phyloP scores from a whole-genome alignment of 2,797 vertebrate genomes.

The Scomberomorus guttatus region DNA sequence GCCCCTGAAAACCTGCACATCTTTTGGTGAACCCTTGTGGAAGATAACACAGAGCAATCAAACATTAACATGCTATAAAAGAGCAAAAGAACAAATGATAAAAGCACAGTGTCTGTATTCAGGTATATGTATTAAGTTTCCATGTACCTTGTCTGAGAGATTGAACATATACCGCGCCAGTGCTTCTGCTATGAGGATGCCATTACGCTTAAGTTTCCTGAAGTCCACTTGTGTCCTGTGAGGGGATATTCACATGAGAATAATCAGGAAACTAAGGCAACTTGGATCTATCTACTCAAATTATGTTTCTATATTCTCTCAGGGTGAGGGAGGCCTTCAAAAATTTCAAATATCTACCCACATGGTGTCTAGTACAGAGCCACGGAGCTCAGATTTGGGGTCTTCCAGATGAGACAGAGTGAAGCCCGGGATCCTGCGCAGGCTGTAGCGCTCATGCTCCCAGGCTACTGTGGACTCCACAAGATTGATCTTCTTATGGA shows the following conservation, averaged over 20 bases:
- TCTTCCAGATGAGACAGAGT: constrained; percentile 87
- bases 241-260: constrained; percentile 1
- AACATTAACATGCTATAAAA: not conserved
- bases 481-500: constrained; percentile 90
- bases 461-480: constrained; percentile 85
- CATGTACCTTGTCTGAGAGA: constrained; percentile 84
- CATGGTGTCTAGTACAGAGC: constrained; percentile 87
- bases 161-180: constrained; percentile 86
- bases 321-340: not conserved
- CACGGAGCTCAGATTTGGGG: constrained; percentile 80
- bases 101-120: not conserved
- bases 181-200: constrained; percentile 84
- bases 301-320: not conserved
- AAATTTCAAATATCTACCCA: constrained; percentile 19
- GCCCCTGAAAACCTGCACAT: constrained; percentile 85
- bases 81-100: not conserved
- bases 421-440: constrained; percentile 85
- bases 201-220: constrained; percentile 85
- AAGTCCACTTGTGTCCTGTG: constrained; percentile 85
- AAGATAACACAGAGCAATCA: constrained; percentile 28
- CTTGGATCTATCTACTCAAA: not conserved
- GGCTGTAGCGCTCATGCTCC: constrained; percentile 88
- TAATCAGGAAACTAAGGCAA: not conserved
- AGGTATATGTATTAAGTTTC: not conserved
- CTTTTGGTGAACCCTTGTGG: constrained; percentile 82